phyloP scores from a whole-genome alignment of 2,888 invertebrate species.

The Plagiodera versicolora region DNA sequence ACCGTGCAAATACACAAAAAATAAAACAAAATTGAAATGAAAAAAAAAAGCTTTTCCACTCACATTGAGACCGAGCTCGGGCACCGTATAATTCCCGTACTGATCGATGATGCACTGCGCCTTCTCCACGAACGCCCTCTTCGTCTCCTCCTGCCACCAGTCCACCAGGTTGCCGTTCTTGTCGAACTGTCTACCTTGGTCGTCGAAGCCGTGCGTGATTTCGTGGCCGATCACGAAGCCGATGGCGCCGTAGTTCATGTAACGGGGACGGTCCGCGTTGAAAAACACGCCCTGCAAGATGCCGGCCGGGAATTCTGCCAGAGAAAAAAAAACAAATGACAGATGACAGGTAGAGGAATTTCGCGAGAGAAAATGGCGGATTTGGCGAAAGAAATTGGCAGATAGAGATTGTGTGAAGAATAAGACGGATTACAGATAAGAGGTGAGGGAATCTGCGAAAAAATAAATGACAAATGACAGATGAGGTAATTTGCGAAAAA shows the following conservation, averaged over 20 bases:
- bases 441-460: too few species aligned
- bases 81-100: slow-evolving; percentile 87
- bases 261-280: slow-evolving; percentile 82
- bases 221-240: slow-evolving; percentile 92
- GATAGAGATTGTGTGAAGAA: too few species aligned
- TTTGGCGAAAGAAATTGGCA: too few species aligned
- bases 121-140: slow-evolving; percentile 78
- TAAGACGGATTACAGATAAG: too few species aligned
- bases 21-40: too few species aligned
- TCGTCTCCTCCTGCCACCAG: slow-evolving; percentile 90
- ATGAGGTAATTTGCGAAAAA: too few species aligned
- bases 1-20: too few species aligned
- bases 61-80: slow-evolving; percentile 74
- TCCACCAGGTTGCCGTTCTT: slow-evolving; percentile 87
- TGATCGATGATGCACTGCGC: slow-evolving; percentile 92
- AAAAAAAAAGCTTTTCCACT: slow-evolving; percentile 39
- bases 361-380: too few species aligned
- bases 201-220: slow-evolving; percentile 89
- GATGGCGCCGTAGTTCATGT: slow-evolving; percentile 91
- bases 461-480: too few species aligned
- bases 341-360: too few species aligned
- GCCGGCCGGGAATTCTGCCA: slow-evolving; percentile 93
- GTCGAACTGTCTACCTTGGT: slow-evolving; percentile 90
- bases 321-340: too few species aligned
- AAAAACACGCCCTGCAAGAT: slow-evolving; percentile 92